Conservation (phyloP, 2,797 vertebrate genomes). For the Poliocrania exsul region DNA sequence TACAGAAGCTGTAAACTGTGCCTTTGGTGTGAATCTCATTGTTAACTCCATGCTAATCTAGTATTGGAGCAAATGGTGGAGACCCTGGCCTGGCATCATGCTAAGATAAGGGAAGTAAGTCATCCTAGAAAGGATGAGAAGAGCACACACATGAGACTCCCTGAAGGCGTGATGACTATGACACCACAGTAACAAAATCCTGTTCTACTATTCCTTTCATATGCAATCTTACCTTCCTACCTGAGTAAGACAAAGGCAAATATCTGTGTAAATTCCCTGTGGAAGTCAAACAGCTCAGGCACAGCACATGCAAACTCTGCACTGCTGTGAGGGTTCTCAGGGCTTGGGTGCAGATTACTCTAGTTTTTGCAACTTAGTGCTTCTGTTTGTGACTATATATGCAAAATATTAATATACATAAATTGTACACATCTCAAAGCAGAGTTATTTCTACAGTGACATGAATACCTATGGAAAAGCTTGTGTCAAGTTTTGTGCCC, state of each 20-base stretch:
- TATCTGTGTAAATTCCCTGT: neutral
- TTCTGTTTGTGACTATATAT: neutral
- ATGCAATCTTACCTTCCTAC: neutral
- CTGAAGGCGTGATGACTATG: neutral
- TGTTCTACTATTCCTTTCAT: neutral
- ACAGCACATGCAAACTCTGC: neutral
- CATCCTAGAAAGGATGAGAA: neutral
- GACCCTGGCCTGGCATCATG: neutral
- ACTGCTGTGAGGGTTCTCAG: neutral
- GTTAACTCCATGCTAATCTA: neutral
- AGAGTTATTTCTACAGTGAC: neutral
- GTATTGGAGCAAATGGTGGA: neutral
- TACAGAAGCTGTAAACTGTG: neutral
- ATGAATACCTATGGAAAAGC: neutral
- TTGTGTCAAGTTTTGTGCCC: neutral
- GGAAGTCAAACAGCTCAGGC: neutral
- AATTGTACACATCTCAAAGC: neutral
- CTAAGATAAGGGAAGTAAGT: neutral
- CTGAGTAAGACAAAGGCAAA: neutral
- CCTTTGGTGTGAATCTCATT: neutral
- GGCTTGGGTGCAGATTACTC: neutral
- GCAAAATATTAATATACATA: neutral
- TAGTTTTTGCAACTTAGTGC: neutral
- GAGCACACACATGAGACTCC: neutral
- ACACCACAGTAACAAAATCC: neutral